A percentile compares a stretch with the other conserved stretches of the same genome.
Conservation (phyloP, 2,797 vertebrate species). For the Sciaenops ocellatus region DNA sequence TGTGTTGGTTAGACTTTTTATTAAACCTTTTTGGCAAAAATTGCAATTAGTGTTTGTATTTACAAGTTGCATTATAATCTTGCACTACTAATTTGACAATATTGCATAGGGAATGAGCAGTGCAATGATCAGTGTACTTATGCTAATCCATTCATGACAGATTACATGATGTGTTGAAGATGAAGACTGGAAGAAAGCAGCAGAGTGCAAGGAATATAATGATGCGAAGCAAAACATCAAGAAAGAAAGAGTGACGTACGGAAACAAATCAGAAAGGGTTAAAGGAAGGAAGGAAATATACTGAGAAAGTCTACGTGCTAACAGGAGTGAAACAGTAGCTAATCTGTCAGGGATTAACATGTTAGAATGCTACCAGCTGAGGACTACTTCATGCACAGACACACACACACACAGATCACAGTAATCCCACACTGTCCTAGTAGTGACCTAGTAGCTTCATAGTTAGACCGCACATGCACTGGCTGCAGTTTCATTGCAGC, state of each 20-base stretch:
- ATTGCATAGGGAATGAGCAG: slow-evolving; percentile 28
- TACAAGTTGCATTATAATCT: slow-evolving; percentile 21
- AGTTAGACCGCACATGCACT: slow-evolving; percentile 38
- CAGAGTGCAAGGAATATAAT: neutral
- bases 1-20: neutral
- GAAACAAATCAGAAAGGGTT: slow-evolving; percentile 13
- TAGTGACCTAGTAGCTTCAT: slow-evolving; percentile 55
- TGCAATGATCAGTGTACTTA: slow-evolving; percentile 36
- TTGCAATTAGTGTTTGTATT: neutral
- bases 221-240: neutral
- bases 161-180: slow-evolving; percentile 54
- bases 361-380: slow-evolving; percentile 54
- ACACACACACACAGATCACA: slow-evolving; percentile 16
- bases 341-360: slow-evolving; percentile 75
- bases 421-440: slow-evolving; percentile 72
- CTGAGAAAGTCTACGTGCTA: slow-evolving; percentile 25
- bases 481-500: slow-evolving; percentile 45
- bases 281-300: slow-evolving; percentile 23
- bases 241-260: neutral
- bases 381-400: slow-evolving; percentile 31
- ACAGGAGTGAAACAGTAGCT: slow-evolving; percentile 45
- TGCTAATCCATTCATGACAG: slow-evolving; percentile 48
- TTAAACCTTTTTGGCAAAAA: neutral
- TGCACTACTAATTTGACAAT: slow-evolving; percentile 33
- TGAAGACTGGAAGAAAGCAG: slow-evolving; percentile 11